Base-by-base conservation (phyloP, 2,797 vertebrate genomes). In the Galagoides demidoff region DNA sequence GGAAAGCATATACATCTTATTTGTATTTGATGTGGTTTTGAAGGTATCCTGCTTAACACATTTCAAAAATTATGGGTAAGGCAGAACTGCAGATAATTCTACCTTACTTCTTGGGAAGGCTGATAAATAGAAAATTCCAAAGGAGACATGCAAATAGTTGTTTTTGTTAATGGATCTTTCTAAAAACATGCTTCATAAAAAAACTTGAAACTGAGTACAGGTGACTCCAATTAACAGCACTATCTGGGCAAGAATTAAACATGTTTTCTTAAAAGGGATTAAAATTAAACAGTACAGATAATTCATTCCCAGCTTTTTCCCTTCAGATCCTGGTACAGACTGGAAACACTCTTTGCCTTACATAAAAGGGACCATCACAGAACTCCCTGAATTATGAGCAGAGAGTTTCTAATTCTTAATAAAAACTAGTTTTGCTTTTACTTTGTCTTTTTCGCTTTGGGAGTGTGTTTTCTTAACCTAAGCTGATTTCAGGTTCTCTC, bases 401-500 rank as follows among this genome's bases (percentile, higher is more conserved):
- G 93, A 82, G 76, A 87, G 34, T 71, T 95, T 93, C 83, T 64
- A 34, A 57, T 95, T 89, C 61, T 94, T 74, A 84, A 86, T 94
- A 89, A 95, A 97, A 96, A 85, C 11, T 25, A 87, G 55, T 74
- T 77, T 94, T 61, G 71, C 31, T 90, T 96, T 92, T 74, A 89
- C 73, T 94, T 89, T 92, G 74, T 68, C 64, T 92, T 82, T 39
- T 89, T 86, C 57, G 55, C 61, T 64, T 92, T 73, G 57, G 39
- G n/a, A 82, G 19, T 11, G 16, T 87, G 88, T 96, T 97, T 96
- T 96, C 82, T 92, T 96, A 95, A 92, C 34, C 2, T 45, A 64
- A 73, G 71, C 1, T 74, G 70, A 90, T 77, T 92, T 94, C 14
- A 85, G 92, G 37, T 81, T 96, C 86, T 94, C n/a, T 74, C 68